Base-by-base conservation (phyloP, 2,113 vertebrate genomes). In the Centropus unirufus region DNA sequence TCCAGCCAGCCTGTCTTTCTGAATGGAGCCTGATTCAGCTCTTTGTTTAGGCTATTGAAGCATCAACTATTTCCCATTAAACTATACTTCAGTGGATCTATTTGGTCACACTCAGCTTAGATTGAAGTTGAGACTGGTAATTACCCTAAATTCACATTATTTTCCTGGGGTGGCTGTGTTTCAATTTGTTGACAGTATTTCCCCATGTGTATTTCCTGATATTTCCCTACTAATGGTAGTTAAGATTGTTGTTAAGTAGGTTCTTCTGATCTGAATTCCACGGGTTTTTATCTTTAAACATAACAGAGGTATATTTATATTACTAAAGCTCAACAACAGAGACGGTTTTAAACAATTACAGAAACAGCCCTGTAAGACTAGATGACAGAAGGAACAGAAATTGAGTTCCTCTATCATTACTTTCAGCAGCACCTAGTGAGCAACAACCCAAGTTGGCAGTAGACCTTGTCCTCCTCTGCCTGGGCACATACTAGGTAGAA, bases 21-120 rank as follows among this genome's bases (percentile, higher is more conserved):
- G 92, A 97, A 94, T 74, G 77, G 59, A 96, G 96, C 63, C 81
- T 96, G 96, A 97, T 97, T 97, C 97, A 97, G 91, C 87, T 97
- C 92, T 97, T 96, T 85, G 90, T 94, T 82, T 91, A 85, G 77
- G 80, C 90, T 90, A 87, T 13, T 89, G 75, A 97, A 97, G 68
- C 93, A 97, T 91, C 95, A 92, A 91, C 96, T 95, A 23, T 89
- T 96, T 66, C n/a, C 77, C 64, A 91, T 97, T 96, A 96, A 95
- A 91, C 32, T 83, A 11, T 57, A 70, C 52, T 49, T 70, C 91
- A 47, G 39, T 87, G 85, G 75, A 52, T 62, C 63, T 82, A 32
- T 94, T 87, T 73, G 54, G 61, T 61, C 51, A 57, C 46, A 64
- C 18, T 92, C 52, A 84, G 40, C 69, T 74, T 44, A 83, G 47